Conservation (phyloP, 2,113 vertebrate genomes). For the Podarcis raffonei region DNA sequence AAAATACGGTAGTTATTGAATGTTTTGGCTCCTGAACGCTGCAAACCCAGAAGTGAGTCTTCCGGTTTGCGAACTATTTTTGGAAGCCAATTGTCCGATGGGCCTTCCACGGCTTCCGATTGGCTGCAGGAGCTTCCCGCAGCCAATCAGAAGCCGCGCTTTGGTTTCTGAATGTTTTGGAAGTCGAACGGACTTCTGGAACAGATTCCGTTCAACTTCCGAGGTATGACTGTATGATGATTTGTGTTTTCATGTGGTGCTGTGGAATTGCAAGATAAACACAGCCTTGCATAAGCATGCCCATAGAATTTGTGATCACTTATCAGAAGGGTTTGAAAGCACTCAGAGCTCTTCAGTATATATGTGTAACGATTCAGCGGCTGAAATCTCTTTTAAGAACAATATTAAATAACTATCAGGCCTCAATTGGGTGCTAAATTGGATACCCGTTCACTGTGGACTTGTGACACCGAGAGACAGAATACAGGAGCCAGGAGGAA, state of each 20-base stretch:
- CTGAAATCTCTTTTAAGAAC: conserved; percentile 30
- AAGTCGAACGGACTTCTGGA: too few species aligned
- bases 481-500: neutral
- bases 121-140: too few species aligned
- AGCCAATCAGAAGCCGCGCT: too few species aligned
- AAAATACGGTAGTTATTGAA: too few species aligned
- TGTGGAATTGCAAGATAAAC: neutral
- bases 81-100: fast-evolving
- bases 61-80: too few species aligned
- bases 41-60: too few species aligned
- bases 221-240: neutral
- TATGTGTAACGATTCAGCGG: neutral
- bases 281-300: neutral
- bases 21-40: neutral
- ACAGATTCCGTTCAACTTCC: too few species aligned
- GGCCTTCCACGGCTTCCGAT: too few species aligned
- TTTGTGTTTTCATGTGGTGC: neutral
- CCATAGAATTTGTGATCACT: neutral
- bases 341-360: neutral
- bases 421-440: conserved; percentile 23
- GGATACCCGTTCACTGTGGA: fast-evolving
- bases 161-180: too few species aligned
- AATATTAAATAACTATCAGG: conserved; percentile 23
- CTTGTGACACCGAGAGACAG: neutral
- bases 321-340: neutral